Base-by-base conservation (phyloP, 2,113 vertebrate species). In the Recurvirostra avosetta region DNA sequence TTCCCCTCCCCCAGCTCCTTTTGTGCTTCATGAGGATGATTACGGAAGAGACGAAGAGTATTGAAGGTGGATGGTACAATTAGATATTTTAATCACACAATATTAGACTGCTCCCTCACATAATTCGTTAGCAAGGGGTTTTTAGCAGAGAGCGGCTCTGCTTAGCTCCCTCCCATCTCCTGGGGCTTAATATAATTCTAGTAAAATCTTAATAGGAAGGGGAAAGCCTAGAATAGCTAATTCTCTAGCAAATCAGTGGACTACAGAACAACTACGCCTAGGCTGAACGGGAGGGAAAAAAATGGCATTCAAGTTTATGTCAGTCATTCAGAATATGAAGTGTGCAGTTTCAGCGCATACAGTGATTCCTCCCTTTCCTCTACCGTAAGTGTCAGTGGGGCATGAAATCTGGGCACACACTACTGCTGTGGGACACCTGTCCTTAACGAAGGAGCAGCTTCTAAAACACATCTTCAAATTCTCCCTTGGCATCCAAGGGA, bases 11-110 rank as follows among this genome's bases (percentile, higher is more conserved):
- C 40, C 61, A 15, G 80, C 53, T 52, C 68, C 58, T 74, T 22
- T 3, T 27, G 68, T 1, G 53, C 88, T 86, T 34, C 27, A 0
- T 1, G 4, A 26, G 14, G 30, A 1, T 5, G 15, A 18, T 6
- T 5, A 12, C 1, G 20, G 84, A 52, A 55, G 21, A 38, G 6
- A 43, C 32, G 92, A 27, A 12, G 25, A 49, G 38, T 4, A 7
- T 0, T 4, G 43, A 11, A 81, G 50, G 68, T 25, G 26, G 4
- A 0, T 30, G 47, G 5, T 66, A 63, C 81, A 25, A 3, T 6
- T 2, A 4, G 36, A 55, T 34, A 6, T 10, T 15, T 70, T 17
- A 29, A 84, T 13, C 52, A 36, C 93, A 63, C 0, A 2, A 0
- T 1, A 29, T 11, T 43, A 49, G 43, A 3, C 52, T 55, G 78